Evolutionary conservation across 2,797 vertebrate species (phyloP), one percentile per base, ranked within the genome.

Genomic region (Pseudochromis fuscus): DNA sequence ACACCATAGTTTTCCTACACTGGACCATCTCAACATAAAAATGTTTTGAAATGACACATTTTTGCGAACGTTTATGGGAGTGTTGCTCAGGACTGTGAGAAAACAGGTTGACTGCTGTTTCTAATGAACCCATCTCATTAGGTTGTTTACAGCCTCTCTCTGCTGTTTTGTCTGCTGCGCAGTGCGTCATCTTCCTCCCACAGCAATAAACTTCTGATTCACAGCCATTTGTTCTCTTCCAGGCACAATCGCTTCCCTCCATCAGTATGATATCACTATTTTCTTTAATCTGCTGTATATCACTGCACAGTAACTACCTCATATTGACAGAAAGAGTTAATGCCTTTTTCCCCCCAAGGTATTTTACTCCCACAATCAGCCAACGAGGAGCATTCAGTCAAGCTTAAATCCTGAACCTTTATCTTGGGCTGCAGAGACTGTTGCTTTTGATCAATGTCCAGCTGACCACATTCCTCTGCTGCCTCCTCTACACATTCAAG

Each of bases 381-480:
- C 50, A 77, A 53, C 9, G 19, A 44, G 24, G n/a, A 67, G 50
- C 7, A 24, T 77, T 83, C 46, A 79, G 42, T 83, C 61, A 71
- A 56, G 40, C 72, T 73, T 73, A 62, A 75, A 84, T 77, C 65
- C 63, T 42, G n/a, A 81, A 57, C n/a, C 38, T 83, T 83, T 83
- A 74, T 88, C 71, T 79, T 50, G 27, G 51, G 31, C 57, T 52
- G 55, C 40, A 66, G 70, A 72, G 33, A 79, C 71, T 59, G 55
- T 49, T 45, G 66, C 60, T 58, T 64, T 72, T 76, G 76, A 72
- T 81, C 48, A 0, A 12, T 55, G 64, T 78, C 84, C 86, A 86
- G 79, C 81, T 85, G 88, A 48, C 25, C 56, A 49, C 81, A 88
- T 90, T 88, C 87, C 85, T 42, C 65, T 15, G 1, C 75, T 57